These are phyloP conservation scores for Sebastes schlegelii DNA, from an alignment of 2,113 vertebrate genomes.

Conservation along the genomic window DNA sequence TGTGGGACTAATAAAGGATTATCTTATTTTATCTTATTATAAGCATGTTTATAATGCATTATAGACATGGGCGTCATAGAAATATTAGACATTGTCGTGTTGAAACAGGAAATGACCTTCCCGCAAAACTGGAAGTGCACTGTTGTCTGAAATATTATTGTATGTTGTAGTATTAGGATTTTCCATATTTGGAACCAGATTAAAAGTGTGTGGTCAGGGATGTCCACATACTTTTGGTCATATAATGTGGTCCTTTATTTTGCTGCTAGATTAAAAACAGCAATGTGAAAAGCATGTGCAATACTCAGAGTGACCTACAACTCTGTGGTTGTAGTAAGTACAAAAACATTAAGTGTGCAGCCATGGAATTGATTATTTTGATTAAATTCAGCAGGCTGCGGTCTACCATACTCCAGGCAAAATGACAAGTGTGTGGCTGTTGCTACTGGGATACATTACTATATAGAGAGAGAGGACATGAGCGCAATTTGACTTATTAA, in stretches of 20 bases:
- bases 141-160: background rate
- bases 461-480: slow-evolving; percentile 2
- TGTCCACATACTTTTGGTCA: slow-evolving; percentile 9
- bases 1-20: no score
- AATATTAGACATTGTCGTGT: background rate
- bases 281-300: slow-evolving; percentile 5
- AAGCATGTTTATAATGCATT: no score
- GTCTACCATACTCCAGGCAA: slow-evolving; percentile 20
- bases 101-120: background rate
- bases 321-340: slow-evolving; percentile 18
- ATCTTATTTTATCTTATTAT: no score
- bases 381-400: slow-evolving; percentile 40
- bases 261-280: background rate
- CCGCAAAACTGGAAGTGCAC: background rate
- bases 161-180: background rate
- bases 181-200: background rate
- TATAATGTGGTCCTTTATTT: background rate
- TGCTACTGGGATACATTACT: slow-evolving; percentile 4
- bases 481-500: background rate
- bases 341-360: slow-evolving; percentile 11
- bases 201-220: background rate
- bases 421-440: slow-evolving; percentile 33
- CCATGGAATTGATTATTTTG: slow-evolving; percentile 23
- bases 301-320: background rate
- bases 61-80: no score